Evolutionary conservation across 2,797 vertebrate species (phyloP), one percentile per base, ranked within the genome.

Genomic region (Lepidocolaptes lacrymiger): DNA sequence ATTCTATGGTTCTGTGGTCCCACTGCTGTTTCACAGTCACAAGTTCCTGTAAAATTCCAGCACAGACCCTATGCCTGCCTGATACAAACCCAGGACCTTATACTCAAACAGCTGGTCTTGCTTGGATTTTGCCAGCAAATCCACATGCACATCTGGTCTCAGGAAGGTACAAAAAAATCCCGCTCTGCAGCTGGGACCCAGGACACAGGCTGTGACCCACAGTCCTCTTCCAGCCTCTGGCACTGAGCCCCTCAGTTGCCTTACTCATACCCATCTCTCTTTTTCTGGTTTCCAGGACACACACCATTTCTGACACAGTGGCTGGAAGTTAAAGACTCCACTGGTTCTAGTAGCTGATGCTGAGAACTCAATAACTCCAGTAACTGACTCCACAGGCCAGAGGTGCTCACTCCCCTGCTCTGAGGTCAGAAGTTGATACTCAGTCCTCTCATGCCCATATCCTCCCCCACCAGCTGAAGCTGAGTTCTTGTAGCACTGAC

Each of bases 111-210:
- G 26, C 21, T 78, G 41, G 17, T 63, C 49, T 43, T 49, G 36
- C 30, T 32, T 41, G 36, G 74, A 41, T 18, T 72, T 78, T 49
- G 3, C 15, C 12, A 62, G 59, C 37, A 41, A 62, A 62, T 30
- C 37, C 19, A 22, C 28, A 30, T 30, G 13, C 27, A 30, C 28
- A n/a, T 3, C 0, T 0, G 10, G 39, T 32, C 48, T 41, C 27
- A 32, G 63, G 22, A 15, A 48, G 5, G 36, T 34, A 39, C 8
- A 44, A 20, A n/a, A 54, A 30, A 62, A 41, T 41, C 32, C 37
- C 21, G 37, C 21, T 7, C 37, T 9, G 19, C 15, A 61, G 11
- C 46, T 1, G 0, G 34, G 27, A 61, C 2, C 17, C 1, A 12
- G 32, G 37, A 52, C 26, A 27, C 2, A 3, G 54, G 21, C 15